Conservation (phyloP, 1,140 invertebrate species). For the Euglossa dilemma region DNA sequence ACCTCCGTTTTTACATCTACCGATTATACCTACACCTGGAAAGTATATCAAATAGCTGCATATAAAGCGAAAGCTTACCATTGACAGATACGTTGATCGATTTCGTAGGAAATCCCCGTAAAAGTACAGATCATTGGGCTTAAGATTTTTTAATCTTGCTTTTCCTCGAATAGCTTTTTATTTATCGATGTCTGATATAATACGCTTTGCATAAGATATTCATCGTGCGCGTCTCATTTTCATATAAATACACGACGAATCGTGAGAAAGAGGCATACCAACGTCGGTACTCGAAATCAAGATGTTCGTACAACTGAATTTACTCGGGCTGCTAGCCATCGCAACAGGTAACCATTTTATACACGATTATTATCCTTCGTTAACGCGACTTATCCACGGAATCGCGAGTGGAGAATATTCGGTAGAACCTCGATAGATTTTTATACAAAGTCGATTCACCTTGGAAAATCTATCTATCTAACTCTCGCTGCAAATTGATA, state of each 20-base stretch:
- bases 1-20: too few species aligned
- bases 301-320: slow-evolving; percentile 10
- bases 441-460: too few species aligned
- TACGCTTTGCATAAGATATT: not conserved
- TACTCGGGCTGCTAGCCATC: slow-evolving; percentile 24
- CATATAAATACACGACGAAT: slow-evolving; percentile 24
- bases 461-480: too few species aligned
- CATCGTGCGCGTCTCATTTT: not conserved
- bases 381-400: not conserved
- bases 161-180: not conserved
- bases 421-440: not conserved
- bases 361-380: not conserved
- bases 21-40: too few species aligned
- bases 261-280: not conserved
- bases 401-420: not conserved
- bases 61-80: not conserved
- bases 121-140: not conserved
- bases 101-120: not conserved
- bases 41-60: too few species aligned
- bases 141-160: not conserved
- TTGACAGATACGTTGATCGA: not conserved
- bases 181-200: not conserved
- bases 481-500: too few species aligned
- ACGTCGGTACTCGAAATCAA: not conserved
- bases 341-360: slow-evolving; percentile 40